phyloP scores from a whole-genome alignment of 2,888 invertebrate species.

The Biston stratarius region DNA sequence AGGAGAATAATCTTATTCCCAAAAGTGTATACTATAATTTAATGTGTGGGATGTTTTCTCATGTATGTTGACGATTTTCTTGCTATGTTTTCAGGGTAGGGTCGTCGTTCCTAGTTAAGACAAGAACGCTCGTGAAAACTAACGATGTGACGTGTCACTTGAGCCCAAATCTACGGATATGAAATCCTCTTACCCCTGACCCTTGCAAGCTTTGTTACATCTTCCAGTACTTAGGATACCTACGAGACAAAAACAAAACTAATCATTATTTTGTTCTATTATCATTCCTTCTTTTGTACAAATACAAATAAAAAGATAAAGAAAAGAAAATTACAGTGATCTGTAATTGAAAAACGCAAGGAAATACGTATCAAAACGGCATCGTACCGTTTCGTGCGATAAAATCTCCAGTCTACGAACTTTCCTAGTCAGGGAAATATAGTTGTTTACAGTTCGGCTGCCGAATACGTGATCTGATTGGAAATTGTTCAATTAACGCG shows the following conservation, averaged over 20 bases:
- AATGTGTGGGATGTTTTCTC: slow-evolving; percentile 16
- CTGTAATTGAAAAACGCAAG: neutral
- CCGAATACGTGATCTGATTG: slow-evolving; percentile 64
- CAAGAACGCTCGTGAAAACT: slow-evolving; percentile 29
- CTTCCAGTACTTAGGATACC: slow-evolving; percentile 1
- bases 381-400: slow-evolving; percentile 29
- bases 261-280: slow-evolving; percentile 2
- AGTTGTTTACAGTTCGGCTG: slow-evolving; percentile 61
- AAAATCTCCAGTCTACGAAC: slow-evolving; percentile 51
- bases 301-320: neutral
- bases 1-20: slow-evolving; percentile 20
- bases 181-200: slow-evolving; percentile 30
- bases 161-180: slow-evolving; percentile 18
- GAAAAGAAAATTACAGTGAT: neutral
- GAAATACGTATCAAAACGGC: slow-evolving; percentile 7
- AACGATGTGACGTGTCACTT: slow-evolving; percentile 29
- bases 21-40: slow-evolving; percentile 30
- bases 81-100: slow-evolving; percentile 6
- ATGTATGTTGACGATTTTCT: slow-evolving; percentile 17
- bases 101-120: slow-evolving; percentile 31
- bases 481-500: slow-evolving; percentile 64
- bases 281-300: neutral
- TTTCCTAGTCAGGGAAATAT: slow-evolving; percentile 68
- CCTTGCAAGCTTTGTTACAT: slow-evolving; percentile 7
- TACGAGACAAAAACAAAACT: neutral